Evolutionary conservation across 2,113 vertebrate species (phyloP).

Genomic region (Pelvicachromis taeniatus): DNA sequence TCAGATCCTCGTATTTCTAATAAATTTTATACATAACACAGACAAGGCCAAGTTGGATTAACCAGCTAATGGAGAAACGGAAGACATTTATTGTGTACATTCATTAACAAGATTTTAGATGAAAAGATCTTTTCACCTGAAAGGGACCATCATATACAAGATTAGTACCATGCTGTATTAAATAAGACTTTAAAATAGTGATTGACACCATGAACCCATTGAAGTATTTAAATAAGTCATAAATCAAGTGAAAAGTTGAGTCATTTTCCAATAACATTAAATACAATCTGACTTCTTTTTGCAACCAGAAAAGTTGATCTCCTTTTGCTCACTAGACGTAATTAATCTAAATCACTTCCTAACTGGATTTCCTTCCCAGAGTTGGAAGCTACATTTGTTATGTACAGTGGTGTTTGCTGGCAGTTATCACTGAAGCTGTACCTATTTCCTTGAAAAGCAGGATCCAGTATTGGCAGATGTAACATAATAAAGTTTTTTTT

Average conservation of each 20-base stretch:
- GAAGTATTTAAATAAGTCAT: not conserved
- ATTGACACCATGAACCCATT: not conserved
- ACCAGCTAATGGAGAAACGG: not conserved
- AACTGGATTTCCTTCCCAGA: not conserved
- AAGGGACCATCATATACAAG: not conserved
- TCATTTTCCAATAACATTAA: not conserved
- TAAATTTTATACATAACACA: not conserved
- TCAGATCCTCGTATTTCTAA: not conserved
- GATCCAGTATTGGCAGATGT: not conserved
- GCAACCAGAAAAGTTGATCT: not conserved
- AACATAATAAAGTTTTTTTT: rapidly evolving
- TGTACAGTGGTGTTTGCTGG: not conserved
- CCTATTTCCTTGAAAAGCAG: not conserved
- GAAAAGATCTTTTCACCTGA: not conserved
- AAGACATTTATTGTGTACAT: not conserved
- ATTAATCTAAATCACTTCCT: not conserved
- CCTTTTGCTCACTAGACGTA: not conserved
- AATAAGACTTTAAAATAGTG: not conserved
- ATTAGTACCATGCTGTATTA: not conserved
- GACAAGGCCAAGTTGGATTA: not conserved
- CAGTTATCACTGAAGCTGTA: not conserved
- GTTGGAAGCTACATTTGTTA: too few species aligned
- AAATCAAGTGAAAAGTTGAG: not conserved
- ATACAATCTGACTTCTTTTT: not conserved
- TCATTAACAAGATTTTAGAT: not conserved